Evolutionary conservation across 1,140 invertebrate genomes (phyloP), one percentile per base, ranked within the genome.

Genomic region (Monomorium pharaonis): DNA sequence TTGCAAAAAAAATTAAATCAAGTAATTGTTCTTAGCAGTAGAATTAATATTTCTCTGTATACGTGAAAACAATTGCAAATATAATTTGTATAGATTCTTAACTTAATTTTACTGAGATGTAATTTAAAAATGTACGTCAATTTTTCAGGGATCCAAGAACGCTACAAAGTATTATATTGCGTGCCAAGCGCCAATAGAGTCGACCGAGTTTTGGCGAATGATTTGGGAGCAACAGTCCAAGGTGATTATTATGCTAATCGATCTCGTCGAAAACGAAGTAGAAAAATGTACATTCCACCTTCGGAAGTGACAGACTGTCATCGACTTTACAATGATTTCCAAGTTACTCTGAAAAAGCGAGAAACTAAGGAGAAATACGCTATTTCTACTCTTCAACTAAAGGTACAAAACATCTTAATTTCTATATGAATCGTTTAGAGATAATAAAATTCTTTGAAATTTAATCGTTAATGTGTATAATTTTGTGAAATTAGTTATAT

Each of bases 121-220:
- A 27, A 33, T 33, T 33, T 51, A n/a, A 33, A 81, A 49, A 33
- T 2, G 9, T 16, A 14, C 33, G 12, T 58, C 1, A 18, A 44
- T 47, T 0, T 85, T 95, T 69, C 93, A 98, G 97, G 98, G 98
- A 62, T 97, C 97, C 0, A 97, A 98, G 92, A 97, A 97, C 91
- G 96, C 96, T 1, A 96, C 96, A 9, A 97, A 98, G 89, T 98
- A 97, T 92, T 99, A 99, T 94, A 98, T 99, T 24, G 98, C 98
- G 30, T 98, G 97, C 89, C 98, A 99, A 95, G 98, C 97, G n/a
- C 98, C 98, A 0, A 95, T 98, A 86, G 96, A 98, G 63, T 96
- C 97, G 49, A 99, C 99, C 33, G 98, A 99, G 94, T 99, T 99
- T 94, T 99, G 99, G 99, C 96, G 98, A 63, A 99, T 99, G 98